Conservation (phyloP, 2,888 invertebrate species). For the Cheilosia urbana region DNA sequence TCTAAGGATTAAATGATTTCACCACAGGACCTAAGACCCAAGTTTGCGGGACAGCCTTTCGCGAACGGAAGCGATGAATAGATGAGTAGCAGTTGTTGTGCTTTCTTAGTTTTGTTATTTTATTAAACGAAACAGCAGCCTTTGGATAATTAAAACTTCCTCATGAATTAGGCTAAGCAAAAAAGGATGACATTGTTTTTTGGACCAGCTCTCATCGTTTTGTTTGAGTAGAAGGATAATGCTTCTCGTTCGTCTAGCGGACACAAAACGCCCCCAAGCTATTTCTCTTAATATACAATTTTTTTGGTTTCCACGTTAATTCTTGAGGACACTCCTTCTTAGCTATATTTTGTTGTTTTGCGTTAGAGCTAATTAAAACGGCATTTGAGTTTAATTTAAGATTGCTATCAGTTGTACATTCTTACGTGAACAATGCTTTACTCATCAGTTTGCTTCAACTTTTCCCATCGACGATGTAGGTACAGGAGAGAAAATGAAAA, state of each 20-base stretch:
- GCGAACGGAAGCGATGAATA: constrained; percentile 29
- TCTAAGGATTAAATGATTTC: constrained; percentile 62
- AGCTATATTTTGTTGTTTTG: constrained; percentile 1
- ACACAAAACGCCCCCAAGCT: constrained; percentile 1
- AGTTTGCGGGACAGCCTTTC: constrained; percentile 16
- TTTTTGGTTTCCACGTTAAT: constrained; percentile 14
- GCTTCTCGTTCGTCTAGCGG: constrained; percentile 1
- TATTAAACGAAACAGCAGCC: constrained; percentile 42
- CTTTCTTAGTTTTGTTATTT: constrained; percentile 39
- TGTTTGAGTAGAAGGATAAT: constrained; percentile 1
- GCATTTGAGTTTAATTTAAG: constrained; percentile 38
- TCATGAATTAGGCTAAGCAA: constrained; percentile 24
- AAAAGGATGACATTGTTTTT: constrained; percentile 26
- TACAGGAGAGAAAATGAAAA: constrained; percentile 13
- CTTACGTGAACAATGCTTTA: constrained; percentile 32
- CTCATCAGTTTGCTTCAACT: constrained; percentile 13
- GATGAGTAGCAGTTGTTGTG: constrained; percentile 23
- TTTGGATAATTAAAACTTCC: constrained; percentile 53
- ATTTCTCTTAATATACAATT: constrained; percentile 22
- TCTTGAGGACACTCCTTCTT: background rate
- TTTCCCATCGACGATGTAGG: constrained; percentile 19
- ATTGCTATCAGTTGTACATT: constrained; percentile 35
- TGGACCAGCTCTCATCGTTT: constrained; percentile 2
- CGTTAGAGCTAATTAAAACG: constrained; percentile 44
- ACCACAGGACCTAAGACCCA: constrained; percentile 46